These are phyloP conservation scores for Himantopus leucocephalus DNA, from an alignment of 2,113 vertebrate species.

Conservation along the genomic window DNA sequence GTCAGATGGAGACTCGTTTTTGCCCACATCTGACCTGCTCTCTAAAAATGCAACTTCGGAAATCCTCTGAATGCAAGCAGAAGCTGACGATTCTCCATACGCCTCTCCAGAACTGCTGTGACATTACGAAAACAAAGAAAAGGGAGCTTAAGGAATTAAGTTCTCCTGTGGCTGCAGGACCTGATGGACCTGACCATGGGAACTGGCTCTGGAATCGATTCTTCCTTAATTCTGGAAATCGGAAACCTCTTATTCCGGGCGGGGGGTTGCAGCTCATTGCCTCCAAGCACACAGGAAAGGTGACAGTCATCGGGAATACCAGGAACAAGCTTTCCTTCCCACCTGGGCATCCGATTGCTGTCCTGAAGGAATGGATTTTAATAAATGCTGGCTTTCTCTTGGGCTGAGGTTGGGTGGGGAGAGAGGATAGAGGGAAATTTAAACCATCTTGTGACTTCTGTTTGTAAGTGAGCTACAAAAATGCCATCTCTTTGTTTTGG, in stretches of 20 bases:
- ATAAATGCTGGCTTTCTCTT: slow-evolving; percentile 40
- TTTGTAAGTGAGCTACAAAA: slow-evolving; percentile 25
- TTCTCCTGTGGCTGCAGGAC: slow-evolving; percentile 39
- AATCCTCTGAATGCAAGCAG: not conserved
- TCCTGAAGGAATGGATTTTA: not conserved
- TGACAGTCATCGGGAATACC: not conserved
- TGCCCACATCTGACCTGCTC: slow-evolving; percentile 45
- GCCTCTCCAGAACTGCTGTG: slow-evolving; percentile 56
- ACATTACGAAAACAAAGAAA: slow-evolving; percentile 9
- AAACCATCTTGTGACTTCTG: not conserved
- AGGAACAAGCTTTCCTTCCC: slow-evolving; percentile 15
- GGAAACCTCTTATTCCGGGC: not conserved
- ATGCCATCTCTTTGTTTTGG: slow-evolving; percentile 18
- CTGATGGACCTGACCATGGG: slow-evolving; percentile 10
- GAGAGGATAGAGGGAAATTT: slow-evolving; percentile 33
- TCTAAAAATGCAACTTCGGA: slow-evolving; percentile 49
- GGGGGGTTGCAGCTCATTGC: not conserved
- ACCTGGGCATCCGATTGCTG: slow-evolving; percentile 4
- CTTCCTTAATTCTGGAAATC: slow-evolving; percentile 16
- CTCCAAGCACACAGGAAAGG: not conserved
- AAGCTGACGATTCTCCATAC: slow-evolving; percentile 32
- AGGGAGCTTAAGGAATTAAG: slow-evolving; percentile 43
- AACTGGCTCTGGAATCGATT: not conserved
- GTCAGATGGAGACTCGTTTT: slow-evolving; percentile 49
- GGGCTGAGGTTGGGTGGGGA: slow-evolving; percentile 40